A percentile compares a stretch with the other conserved stretches of the same genome.
Conservation (phyloP, 2,113 vertebrate genomes). For the Microcebus lehilahytsara region DNA sequence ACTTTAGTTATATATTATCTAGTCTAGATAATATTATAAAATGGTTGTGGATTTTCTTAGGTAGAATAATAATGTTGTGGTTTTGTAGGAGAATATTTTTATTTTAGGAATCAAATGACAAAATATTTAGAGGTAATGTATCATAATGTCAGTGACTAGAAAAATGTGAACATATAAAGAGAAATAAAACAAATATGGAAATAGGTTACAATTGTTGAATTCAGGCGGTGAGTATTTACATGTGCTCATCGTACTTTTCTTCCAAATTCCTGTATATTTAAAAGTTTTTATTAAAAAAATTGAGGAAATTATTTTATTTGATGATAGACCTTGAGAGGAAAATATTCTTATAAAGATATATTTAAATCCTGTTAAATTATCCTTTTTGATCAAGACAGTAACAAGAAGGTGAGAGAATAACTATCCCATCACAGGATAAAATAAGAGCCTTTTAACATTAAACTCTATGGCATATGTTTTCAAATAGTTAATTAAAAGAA, state of each 20-base stretch:
- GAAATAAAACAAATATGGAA: neutral
- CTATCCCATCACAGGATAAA: neutral
- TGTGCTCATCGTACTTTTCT: neutral
- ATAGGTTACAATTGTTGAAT: neutral
- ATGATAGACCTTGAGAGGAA: neutral
- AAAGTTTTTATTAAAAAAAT: neutral
- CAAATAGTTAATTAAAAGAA: neutral
- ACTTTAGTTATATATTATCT: neutral
- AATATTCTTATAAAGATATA: slow-evolving; percentile 12
- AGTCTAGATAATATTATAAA: neutral
- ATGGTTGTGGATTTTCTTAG: neutral
- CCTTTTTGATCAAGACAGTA: neutral
- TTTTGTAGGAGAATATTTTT: neutral
- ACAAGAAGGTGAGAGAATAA: neutral
- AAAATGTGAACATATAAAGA: neutral
- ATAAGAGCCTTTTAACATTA: neutral
- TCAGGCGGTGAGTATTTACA: neutral
- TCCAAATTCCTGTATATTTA: neutral
- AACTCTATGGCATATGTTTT: neutral
- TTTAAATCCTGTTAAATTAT: neutral
- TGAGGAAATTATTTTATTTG: slow-evolving; percentile 20
- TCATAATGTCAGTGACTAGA: neutral
- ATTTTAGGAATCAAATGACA: neutral
- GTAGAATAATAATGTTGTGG: neutral
- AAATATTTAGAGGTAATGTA: neutral